Percentiles rank a stretch among this genome's conserved stretches.
These are phyloP conservation scores for Synanthedon formicaeformis DNA, from an alignment of 2,888 invertebrate species.

Conservation along the genomic window DNA sequence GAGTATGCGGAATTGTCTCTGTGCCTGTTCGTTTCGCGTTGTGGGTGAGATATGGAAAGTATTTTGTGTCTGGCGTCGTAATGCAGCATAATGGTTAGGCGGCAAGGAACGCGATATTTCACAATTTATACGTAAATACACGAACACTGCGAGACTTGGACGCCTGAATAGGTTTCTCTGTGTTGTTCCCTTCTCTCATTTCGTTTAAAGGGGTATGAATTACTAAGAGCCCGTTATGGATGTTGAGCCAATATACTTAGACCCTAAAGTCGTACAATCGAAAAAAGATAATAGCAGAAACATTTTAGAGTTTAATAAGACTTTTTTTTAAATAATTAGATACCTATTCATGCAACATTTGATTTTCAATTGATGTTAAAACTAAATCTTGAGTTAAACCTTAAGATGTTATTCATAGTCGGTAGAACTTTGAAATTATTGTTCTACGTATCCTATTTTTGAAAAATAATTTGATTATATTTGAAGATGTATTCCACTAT, in stretches of 20 bases:
- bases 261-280: too few species aligned
- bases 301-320: too few species aligned
- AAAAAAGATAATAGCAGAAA: too few species aligned
- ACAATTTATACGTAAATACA: conserved; percentile 37
- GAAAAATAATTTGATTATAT: too few species aligned
- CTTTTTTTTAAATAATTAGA: too few species aligned
- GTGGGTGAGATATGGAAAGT: conserved; percentile 11
- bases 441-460: too few species aligned
- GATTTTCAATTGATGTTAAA: too few species aligned
- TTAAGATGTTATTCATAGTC: too few species aligned
- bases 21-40: conserved; percentile 5
- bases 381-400: too few species aligned
- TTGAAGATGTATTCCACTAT: too few species aligned
- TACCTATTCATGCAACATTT: too few species aligned
- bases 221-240: conserved; percentile 31
- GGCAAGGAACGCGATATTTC: conserved; percentile 33
- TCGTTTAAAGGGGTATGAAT: conserved; percentile 37
- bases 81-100: conserved; percentile 11
- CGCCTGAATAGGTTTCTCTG: conserved; percentile 27
- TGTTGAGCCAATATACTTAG: conserved; percentile 9
- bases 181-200: conserved; percentile 40
- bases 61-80: conserved; percentile 18
- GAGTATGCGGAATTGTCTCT: conserved; percentile 3
- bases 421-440: too few species aligned
- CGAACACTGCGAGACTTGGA: conserved; percentile 24